Evolutionary conservation across 2,113 vertebrate species (phyloP), one percentile per base, ranked within the genome.

Genomic region (Callionymus lyra): DNA sequence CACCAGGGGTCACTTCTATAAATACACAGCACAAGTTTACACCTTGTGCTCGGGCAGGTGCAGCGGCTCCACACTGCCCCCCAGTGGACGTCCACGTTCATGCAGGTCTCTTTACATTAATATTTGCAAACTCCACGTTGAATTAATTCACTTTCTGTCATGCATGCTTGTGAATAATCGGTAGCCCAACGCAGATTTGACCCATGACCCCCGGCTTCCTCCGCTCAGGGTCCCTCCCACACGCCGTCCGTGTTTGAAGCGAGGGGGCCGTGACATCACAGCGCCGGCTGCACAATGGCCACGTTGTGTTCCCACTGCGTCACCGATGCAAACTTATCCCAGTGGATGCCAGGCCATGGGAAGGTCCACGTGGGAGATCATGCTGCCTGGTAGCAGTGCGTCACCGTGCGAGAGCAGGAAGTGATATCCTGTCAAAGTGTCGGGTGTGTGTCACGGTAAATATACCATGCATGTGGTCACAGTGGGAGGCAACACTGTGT

Each of bases 231-330:
- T 67, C 8, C 53, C 54, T 55, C 66, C 71, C 59, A 75, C 75
- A 69, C 68, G 19, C 72, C 69, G 54, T 58, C 57, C 50, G 56
- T 36, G 66, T 84, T 84, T 85, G 75, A 86, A 81, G 77, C 65
- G 54, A 59, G 65, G 57, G 55, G 31, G 32, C 48, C 38, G 62
- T 74, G 78, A 80, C 81, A 74, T 84, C 75, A 76, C 65, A 74
- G 71, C 13, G 14, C 35, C 15, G 27, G 59, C 41, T 21, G 50
- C 57, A 87, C 82, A 87, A 86, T 82, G 61, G 64, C 38, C 1
- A 12, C 68, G 74, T 70, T 86, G 80, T 85, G 47, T 34, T 42
- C 6, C n/a, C 43, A 39, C 66, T 62, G 52, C 74, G 72, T 82
- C 74, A 82, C 63, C 57, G 63, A 77, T 57, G 76, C 57, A 40